These are phyloP conservation scores for Luidia sarsii DNA, from an alignment of 53 echinoderm and acorn worm species.

Conservation along the genomic window DNA sequence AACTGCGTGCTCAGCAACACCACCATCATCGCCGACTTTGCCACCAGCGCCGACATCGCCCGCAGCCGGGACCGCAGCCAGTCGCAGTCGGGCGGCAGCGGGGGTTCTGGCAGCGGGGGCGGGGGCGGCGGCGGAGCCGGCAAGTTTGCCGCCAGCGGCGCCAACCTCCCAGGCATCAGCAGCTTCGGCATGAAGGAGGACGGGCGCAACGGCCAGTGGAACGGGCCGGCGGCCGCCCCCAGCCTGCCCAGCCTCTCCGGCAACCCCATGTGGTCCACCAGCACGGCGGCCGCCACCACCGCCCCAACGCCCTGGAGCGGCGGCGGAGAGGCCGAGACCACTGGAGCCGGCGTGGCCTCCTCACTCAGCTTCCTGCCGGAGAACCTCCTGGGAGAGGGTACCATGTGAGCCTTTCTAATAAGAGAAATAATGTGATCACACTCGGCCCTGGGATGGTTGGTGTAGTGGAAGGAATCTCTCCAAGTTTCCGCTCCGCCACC, in stretches of 20 bases:
- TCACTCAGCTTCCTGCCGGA: conserved; percentile 79
- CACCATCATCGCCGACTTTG: conserved; percentile 71
- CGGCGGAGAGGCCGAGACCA: conserved; percentile 42
- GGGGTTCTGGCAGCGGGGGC: conserved; percentile 32
- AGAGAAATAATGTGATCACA: too few relatives aligned
- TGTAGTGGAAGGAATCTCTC: too few relatives aligned
- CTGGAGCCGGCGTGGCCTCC: conserved; percentile 40
- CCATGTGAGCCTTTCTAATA: too few relatives aligned
- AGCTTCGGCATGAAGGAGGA: conserved; percentile 45
- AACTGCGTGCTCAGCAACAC: conserved; percentile 67
- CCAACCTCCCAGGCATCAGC: conserved; percentile 44
- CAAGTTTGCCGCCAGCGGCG: too few relatives aligned
- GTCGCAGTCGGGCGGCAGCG: conserved; percentile 75
- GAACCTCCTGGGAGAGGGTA: conserved; percentile 65
- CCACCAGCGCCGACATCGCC: conserved; percentile 73
- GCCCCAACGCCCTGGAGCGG: conserved; percentile 25
- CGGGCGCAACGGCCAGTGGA: conserved; percentile 34
- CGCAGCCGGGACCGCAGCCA: conserved; percentile 78
- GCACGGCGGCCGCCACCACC: conserved; percentile 44
- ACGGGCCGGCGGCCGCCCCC: conserved; percentile 41
- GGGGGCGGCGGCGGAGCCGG: conserved; percentile 40
- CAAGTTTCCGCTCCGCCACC: too few relatives aligned
- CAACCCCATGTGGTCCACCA: conserved; percentile 86
- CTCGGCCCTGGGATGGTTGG: too few relatives aligned
- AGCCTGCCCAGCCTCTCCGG: conserved; percentile 70